A percentile compares a stretch with the other conserved stretches of the same genome.
Conservation (phyloP, 2,888 invertebrate genomes). For the Ctenicera cuprea region DNA sequence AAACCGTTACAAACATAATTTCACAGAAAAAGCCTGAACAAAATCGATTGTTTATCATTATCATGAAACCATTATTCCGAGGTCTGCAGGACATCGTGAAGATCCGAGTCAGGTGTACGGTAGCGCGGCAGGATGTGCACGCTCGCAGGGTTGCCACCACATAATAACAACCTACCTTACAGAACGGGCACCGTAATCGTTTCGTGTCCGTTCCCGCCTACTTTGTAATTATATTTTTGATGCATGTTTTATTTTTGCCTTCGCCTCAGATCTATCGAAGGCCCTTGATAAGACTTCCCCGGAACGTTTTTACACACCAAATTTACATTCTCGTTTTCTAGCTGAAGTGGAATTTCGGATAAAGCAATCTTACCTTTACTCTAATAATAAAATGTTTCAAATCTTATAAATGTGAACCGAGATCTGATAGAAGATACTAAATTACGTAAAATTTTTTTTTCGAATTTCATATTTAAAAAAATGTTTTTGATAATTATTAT, state of each 20-base stretch:
- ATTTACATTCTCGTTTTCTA: constrained; percentile 15
- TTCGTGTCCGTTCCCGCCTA: constrained; percentile 71
- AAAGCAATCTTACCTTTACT: too few relatives aligned
- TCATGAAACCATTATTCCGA: background rate
- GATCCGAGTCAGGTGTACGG: constrained; percentile 54
- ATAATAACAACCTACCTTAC: constrained; percentile 70
- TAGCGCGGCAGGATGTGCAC: constrained; percentile 64
- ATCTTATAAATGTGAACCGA: too few relatives aligned
- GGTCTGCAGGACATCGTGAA: constrained; percentile 31
- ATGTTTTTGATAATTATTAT: too few relatives aligned
- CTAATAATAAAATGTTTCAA: too few relatives aligned
- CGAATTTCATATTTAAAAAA: too few relatives aligned
- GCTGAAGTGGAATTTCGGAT: background rate
- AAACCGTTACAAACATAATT: too few relatives aligned
- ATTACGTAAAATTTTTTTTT: too few relatives aligned
- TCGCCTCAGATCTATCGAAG: constrained; percentile 44
- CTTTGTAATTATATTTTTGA: constrained; percentile 72
- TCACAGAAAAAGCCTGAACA: too few relatives aligned
- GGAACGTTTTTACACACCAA: background rate
- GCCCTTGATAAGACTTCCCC: constrained; percentile 36
- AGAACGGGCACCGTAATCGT: constrained; percentile 68
- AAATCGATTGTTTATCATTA: too few relatives aligned
- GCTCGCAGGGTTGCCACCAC: constrained; percentile 71
- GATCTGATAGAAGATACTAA: too few relatives aligned
- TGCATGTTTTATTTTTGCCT: constrained; percentile 60